Conservation (phyloP, 2,888 invertebrate species). For the Tetanocera ferruginea region DNA sequence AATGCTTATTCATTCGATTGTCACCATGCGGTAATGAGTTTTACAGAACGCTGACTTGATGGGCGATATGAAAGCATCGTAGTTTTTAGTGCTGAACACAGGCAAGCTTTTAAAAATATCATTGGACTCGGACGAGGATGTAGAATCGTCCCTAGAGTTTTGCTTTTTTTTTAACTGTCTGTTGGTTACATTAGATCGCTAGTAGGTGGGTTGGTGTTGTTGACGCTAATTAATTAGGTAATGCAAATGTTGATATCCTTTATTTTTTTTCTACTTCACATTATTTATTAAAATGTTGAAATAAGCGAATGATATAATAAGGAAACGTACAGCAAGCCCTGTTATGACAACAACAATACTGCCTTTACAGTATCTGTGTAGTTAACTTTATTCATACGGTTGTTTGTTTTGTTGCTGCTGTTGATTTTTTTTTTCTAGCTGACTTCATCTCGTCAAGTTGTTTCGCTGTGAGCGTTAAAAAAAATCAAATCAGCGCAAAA, state of each 20-base stretch:
- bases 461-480: too few species aligned
- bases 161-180: neutral
- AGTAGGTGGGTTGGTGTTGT: neutral
- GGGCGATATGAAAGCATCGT: neutral
- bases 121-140: neutral
- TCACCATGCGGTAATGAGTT: conserved; percentile 11
- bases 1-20: conserved; percentile 7
- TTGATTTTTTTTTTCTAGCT: neutral
- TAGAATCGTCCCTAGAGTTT: neutral
- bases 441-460: conserved; percentile 1
- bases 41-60: neutral
- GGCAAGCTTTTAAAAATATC: neutral
- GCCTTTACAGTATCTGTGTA: neutral
- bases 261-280: neutral
- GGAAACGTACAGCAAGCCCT: neutral
- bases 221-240: conserved; percentile 1
- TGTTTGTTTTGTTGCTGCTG: neutral
- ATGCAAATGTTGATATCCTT: neutral
- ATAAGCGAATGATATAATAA: neutral
- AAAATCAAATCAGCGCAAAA: too few species aligned
- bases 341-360: neutral
- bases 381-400: neutral
- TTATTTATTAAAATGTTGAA: neutral
- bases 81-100: neutral
- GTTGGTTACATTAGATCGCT: neutral